Base-by-base conservation (phyloP, 2,797 vertebrate species). In the Telmatherina bonti region DNA sequence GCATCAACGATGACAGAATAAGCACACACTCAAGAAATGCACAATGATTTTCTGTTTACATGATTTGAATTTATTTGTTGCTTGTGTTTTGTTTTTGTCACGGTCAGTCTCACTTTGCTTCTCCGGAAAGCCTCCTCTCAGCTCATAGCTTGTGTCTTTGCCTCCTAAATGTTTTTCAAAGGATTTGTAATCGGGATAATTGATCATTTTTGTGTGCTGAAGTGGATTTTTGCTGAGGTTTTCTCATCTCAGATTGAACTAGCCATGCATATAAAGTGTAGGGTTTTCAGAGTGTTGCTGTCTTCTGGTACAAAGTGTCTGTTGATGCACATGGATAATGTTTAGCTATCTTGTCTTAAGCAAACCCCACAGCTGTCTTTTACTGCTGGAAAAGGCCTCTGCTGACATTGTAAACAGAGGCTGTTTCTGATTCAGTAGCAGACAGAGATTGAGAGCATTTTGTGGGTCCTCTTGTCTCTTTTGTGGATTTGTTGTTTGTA, bases 21-120 rank as follows among this genome's bases (percentile, higher is more conserved):
- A 94, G 93, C 94, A 94, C 94, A 95, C 90, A 85, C 88, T 91
- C 78, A 18, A 85, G 82, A 86, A 92, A 94, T 93, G 93, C 93
- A 94, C 94, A 94, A 92, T 82, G 84, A 92, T 88, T 90, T 92
- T 91, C 93, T 93, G 92, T 94, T 94, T 94, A 94, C 93, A 94
- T 89, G 81, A 88, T 88, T 91, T 89, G 85, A 90, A 88, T 61
- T 80, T 87, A 54, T 84, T 79, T 91, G 78, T 85, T 88, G 78
- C 79, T 79, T 76, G 71, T 89, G 78, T 27, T 54, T 88, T 61
- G 53, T 79, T 76, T 82, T 64, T 76, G 80, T 87, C 74, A 38
- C 75, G 13, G 63, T 81, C 68, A 2, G 58, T 79, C 74, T 90
- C 81, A 70, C 66, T 74, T 79, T 81, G 87, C 85, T 78, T 90